Base-by-base conservation (phyloP, 2,113 vertebrate genomes). In the Typhlomys cinereus region DNA sequence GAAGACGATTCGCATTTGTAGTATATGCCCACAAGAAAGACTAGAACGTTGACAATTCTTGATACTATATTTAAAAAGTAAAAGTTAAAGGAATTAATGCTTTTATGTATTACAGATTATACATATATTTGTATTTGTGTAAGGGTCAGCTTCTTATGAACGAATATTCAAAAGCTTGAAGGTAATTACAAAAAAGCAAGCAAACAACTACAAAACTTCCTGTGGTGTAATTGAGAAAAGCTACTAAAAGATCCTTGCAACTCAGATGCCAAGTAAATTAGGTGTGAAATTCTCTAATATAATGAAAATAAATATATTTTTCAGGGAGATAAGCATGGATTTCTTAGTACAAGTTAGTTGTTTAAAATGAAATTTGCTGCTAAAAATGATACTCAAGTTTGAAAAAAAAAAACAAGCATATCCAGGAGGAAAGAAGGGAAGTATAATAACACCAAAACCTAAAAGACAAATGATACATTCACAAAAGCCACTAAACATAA, bases 291-390 rank as follows among this genome's bases (percentile, higher is more conserved):
- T 50, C n/a, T 75, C 80, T 36, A 90, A 79, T 78, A 83, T 61
- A 46, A 41, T 25, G 91, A 92, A 12, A 88, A 54, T 36, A 92
- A 84, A 89, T 74, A 41, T 74, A 50, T 95, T 25, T 91, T 85
- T 39, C 66, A 27, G 12, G 41, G 8, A 67, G 88, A 84, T 12
- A 87, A 52, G 27, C 66, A 84, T 83, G 23, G 31, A 69, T 69
- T 89, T 85, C 52, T 79, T 79, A 86, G 15, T 89, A 84, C 70
- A 74, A 41, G 4, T 83, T 41, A 62, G 39, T 87, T 13, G n/a
- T 69, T 94, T n/a, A n/a, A n/a, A n/a, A n/a, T n/a, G n/a, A n/a
- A n/a, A n/a, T n/a, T n/a, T n/a, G n/a, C n/a, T n/a, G n/a, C n/a
- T n/a, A n/a, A n/a, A n/a, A n/a, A n/a, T n/a, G n/a, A n/a, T n/a